Conservation (phyloP, 37 sponge, comb jelly and placozoan genomes). For the Diacarnus erythraeanus region DNA sequence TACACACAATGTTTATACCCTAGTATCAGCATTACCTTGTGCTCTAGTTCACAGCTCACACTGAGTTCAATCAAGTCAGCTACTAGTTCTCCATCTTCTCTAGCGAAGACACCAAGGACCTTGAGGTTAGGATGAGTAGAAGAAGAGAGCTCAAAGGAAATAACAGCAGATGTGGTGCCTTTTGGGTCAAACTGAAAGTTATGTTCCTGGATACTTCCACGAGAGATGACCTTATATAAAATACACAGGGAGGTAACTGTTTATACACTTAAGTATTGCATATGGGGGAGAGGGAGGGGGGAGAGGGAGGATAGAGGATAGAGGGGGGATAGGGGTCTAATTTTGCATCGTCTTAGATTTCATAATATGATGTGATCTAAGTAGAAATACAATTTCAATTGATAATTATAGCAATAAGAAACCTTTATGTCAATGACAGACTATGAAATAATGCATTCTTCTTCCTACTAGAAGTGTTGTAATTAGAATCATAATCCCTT, state of each 20-base stretch:
- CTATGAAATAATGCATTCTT: too few relatives aligned
- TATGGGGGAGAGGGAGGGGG: conserved; percentile 6
- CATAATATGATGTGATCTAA: too few relatives aligned
- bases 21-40: not conserved
- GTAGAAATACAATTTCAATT: too few relatives aligned
- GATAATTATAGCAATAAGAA: too few relatives aligned
- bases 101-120: conserved; percentile 45
- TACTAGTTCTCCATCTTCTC: conserved; percentile 62
- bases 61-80: conserved; percentile 52
- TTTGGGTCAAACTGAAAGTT: not conserved
- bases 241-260: not conserved
- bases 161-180: not conserved
- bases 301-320: too few relatives aligned
- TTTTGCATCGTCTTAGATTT: too few relatives aligned
- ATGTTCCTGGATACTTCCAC: conserved; percentile 26
- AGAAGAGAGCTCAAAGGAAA: conserved; percentile 13
- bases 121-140: conserved; percentile 29
- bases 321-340: too few relatives aligned
- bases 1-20: too few relatives aligned
- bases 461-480: too few relatives aligned
- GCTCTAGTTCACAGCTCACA: conserved; percentile 1
- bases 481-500: too few relatives aligned
- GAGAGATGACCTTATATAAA: conserved; percentile 8
- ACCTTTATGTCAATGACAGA: too few relatives aligned
- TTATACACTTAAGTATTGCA: not conserved